Conservation (phyloP, 2,797 vertebrate genomes). For the Falco peregrinus region DNA sequence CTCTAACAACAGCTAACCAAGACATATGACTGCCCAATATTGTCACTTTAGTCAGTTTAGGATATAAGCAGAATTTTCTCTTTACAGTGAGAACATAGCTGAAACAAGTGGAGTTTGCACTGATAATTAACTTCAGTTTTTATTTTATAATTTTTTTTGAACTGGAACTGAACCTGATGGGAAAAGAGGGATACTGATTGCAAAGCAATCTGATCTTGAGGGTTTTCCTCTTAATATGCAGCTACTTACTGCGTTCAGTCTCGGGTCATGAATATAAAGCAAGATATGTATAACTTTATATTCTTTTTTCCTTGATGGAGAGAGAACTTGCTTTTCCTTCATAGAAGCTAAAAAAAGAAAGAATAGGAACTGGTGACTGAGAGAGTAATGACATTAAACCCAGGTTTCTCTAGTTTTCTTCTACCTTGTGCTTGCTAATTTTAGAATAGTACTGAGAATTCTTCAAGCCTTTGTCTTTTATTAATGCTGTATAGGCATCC, state of each 20-base stretch:
- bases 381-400: not conserved
- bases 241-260: not conserved
- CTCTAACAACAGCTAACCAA: not conserved
- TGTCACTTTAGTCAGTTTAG: not conserved
- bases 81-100: not conserved
- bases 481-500: not conserved
- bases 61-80: not conserved
- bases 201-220: not conserved
- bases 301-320: not conserved
- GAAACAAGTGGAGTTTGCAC: not conserved
- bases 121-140: not conserved
- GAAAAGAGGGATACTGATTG: not conserved
- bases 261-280: not conserved
- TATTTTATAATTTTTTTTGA: not conserved
- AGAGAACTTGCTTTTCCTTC: not conserved
- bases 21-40: not conserved
- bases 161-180: not conserved
- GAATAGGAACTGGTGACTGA: not conserved
- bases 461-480: not conserved
- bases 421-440: not conserved
- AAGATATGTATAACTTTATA: not conserved
- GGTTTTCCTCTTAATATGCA: not conserved
- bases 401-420: not conserved
- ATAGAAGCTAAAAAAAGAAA: not conserved
- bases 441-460: not conserved